Base-by-base conservation (phyloP, 1,140 invertebrate species). In the Plodia interpunctella region DNA sequence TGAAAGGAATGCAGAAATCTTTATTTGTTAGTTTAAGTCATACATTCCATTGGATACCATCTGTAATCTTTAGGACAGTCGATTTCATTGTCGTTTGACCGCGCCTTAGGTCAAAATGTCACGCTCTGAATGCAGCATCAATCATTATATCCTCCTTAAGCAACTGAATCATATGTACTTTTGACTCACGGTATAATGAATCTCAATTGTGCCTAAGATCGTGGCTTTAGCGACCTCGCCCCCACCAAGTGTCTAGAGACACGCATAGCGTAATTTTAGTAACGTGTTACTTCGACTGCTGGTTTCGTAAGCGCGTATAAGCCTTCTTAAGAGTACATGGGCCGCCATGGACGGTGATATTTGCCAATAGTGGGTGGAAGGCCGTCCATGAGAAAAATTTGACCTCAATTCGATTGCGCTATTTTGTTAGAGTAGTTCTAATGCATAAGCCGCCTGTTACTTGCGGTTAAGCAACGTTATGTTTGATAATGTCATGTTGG, bases 331-430 rank as follows among this genome's bases (percentile, higher is more conserved):
- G 62, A 52, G 60, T 60, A 67, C 64, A 56, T 60, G 60, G 38
- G 60, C 63, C 59, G 63, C 70, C 64, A 70, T 68, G 71, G 69
- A 72, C 55, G 62, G 44, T 54, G 21, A 49, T 44, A 44, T 44
- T 44, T 57, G 55, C 20, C 32, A 57, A 57, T 49, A 44, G 55
- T 57, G 35, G 32, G 32, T 4, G 44, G 57, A 58, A 74, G 69
- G 70, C 66, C 65, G 62, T 49, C 19, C 66, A 72, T 79, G 74
- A 76, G 76, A 81, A 74, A 66, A 68, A 65, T 70, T 62, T 72
- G 78, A 71, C 78, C 78, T 78, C 76, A 73, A 57, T 62, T 55
- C 57, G 35, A 52, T 54, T 63, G 35, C 57, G 10, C 62, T 21
- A 20, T 21, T 51, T 44, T 52, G 21, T 57, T 56, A 49, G 54